Conservation (phyloP, 2,888 invertebrate species). For the Dasysyrphus albostriatus region DNA sequence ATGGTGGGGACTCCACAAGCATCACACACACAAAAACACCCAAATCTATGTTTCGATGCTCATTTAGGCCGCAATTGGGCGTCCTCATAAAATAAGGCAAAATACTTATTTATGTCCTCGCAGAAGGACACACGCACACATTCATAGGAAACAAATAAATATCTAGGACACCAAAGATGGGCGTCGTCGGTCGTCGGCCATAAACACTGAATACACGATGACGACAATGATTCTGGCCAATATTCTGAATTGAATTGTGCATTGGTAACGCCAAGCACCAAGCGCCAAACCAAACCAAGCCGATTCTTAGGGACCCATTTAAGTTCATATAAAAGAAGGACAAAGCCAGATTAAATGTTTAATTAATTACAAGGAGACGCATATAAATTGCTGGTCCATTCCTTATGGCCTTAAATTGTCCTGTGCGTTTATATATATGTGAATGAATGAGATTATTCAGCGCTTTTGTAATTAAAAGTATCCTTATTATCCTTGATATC, state of each 20-base stretch:
- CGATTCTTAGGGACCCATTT: neutral
- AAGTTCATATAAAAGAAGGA: constrained; percentile 21
- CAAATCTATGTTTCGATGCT: constrained; percentile 52
- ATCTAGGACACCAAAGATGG: constrained; percentile 64
- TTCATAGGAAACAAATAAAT: constrained; percentile 28
- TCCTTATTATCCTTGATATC: constrained; percentile 74
- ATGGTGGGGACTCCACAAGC: neutral
- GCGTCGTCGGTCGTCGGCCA: constrained; percentile 43
- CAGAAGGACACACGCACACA: constrained; percentile 15
- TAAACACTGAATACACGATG: constrained; percentile 64
- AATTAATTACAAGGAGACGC: constrained; percentile 70
- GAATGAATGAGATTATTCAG: constrained; percentile 68
- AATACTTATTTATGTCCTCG: constrained; percentile 67
- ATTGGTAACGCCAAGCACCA: constrained; percentile 21
- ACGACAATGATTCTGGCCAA: constrained; percentile 51
- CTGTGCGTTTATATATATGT: neutral
- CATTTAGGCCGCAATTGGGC: constrained; percentile 66
- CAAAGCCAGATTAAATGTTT: constrained; percentile 72
- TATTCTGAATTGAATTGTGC: constrained; percentile 59
- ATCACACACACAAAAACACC: neutral
- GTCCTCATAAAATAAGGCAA: constrained; percentile 69
- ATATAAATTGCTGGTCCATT: constrained; percentile 65
- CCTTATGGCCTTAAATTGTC: constrained; percentile 4
- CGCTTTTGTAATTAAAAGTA: constrained; percentile 76
- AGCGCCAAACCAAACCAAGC: neutral